Conservation (phyloP, 2,113 vertebrate genomes). For the Ahaetulla prasina region DNA sequence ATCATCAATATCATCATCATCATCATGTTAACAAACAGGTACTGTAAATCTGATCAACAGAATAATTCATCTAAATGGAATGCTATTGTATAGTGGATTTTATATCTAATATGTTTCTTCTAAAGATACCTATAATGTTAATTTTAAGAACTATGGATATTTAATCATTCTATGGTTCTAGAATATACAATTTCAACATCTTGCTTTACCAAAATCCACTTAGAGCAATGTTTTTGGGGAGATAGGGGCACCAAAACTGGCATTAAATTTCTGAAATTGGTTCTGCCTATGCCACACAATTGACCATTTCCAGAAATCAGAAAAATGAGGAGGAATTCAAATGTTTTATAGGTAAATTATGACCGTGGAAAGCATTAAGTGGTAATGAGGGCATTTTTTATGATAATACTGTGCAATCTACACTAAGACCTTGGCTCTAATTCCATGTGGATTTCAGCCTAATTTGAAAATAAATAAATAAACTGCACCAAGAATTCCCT, state of each 20-base stretch:
- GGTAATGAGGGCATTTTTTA: not conserved
- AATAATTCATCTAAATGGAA: not conserved
- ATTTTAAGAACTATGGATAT: not conserved
- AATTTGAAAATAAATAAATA: not conserved
- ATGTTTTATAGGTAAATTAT: not conserved
- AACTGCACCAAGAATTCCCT: not conserved
- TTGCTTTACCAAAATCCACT: not conserved
- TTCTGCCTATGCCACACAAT: not conserved
- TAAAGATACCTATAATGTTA: not conserved
- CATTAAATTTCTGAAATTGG: not conserved
- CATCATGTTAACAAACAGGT: too few relatives aligned
- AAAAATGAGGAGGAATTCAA: not conserved
- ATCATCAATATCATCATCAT: too few relatives aligned
- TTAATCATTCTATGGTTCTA: not conserved
- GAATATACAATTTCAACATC: not conserved
- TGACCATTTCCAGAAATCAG: not conserved
- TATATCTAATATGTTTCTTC: not conserved
- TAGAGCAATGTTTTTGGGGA: not conserved
- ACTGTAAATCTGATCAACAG: not conserved
- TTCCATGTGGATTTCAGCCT: not conserved
- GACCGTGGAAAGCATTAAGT: not conserved
- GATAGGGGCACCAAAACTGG: not conserved
- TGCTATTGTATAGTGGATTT: not conserved
- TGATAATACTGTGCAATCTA: not conserved
- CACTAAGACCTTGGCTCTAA: not conserved